A percentile compares a stretch with the other conserved stretches of the same genome.
phyloP scores from a whole-genome alignment of 2,797 vertebrate species.

The Rhyacichthys aspro region DNA sequence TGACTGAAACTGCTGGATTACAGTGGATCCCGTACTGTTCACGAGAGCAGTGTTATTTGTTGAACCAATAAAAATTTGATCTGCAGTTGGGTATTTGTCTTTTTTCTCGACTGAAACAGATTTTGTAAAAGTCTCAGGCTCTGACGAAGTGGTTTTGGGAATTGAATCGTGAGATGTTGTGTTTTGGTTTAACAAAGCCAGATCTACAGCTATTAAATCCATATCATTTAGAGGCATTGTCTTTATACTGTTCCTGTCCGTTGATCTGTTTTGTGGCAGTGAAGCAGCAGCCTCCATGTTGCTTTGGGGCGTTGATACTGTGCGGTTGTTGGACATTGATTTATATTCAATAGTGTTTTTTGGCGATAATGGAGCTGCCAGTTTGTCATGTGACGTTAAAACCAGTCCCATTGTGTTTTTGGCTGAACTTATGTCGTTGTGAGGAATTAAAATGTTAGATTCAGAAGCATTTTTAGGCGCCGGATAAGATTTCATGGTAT shows the following conservation, averaged over 20 bases:
- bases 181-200: neutral
- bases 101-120: no score
- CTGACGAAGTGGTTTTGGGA: no score
- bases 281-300: neutral
- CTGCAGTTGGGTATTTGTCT: neutral
- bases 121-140: no score
- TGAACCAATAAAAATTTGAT: neutral
- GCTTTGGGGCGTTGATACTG: neutral
- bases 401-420: neutral
- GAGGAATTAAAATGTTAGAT: neutral
- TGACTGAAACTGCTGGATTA: neutral
- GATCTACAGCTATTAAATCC: neutral
- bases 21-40: no score
- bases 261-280: neutral
- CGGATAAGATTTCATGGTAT: neutral
- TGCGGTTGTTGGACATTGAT: neutral
- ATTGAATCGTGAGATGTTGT: no score
- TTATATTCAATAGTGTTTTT: slow-evolving; percentile 6
- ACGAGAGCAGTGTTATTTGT: neutral
- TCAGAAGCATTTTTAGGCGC: neutral
- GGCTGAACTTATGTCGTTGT: neutral
- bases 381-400: neutral
- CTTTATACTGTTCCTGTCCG: neutral
- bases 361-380: neutral
- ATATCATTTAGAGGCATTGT: neutral